Evolutionary conservation across 2,797 vertebrate genomes (phyloP), one percentile per base, ranked within the genome.

Genomic region (Dromococcyx pavoninus): DNA sequence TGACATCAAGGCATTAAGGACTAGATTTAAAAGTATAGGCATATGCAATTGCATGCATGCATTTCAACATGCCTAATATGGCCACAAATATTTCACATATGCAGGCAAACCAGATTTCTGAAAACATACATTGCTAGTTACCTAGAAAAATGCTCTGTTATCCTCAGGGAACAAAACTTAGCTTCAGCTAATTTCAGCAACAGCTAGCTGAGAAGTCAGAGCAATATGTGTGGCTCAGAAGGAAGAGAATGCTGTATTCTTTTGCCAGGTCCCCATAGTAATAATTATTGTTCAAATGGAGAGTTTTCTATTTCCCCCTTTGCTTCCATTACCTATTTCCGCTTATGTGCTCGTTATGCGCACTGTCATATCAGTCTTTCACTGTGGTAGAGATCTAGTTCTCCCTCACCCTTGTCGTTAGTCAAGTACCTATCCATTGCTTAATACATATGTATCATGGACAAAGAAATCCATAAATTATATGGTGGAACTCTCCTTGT

Each of bases 51-150:
- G 84, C 10, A 0, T 88, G 81, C 54, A 72, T 61, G 61, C 33
- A 77, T 65, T 66, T 58, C 2, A 95, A 46, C 78, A 74, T 89
- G 91, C 58, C 37, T 91, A 89, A 77, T 87, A 88, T 4, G 73
- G 43, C 81, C 93, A 95, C 91, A 95, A 94, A 78, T 91, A 95
- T 93, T 89, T 83, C 56, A 83, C 69, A 58, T 62, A 88, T 75
- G 89, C 75, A 74, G 32, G 50, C 43, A 95, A 94, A 94, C 88
- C 25, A 53, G 32, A 58, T 77, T 79, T 92, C 72, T 88, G 53
- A 76, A 89, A 91, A 66, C 81, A 83, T 27, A n/a, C 54, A 77
- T 62, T 2, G 2, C 28, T 87, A 86, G 57, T 69, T 92, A 89
- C 61, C 51, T 72, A 89, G 72, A 88, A 94, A 57, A 91, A 74